Evolutionary conservation across 2,888 invertebrate species (phyloP), one percentile per base, ranked within the genome.

Genomic region (Stegana nigrithorax): DNA sequence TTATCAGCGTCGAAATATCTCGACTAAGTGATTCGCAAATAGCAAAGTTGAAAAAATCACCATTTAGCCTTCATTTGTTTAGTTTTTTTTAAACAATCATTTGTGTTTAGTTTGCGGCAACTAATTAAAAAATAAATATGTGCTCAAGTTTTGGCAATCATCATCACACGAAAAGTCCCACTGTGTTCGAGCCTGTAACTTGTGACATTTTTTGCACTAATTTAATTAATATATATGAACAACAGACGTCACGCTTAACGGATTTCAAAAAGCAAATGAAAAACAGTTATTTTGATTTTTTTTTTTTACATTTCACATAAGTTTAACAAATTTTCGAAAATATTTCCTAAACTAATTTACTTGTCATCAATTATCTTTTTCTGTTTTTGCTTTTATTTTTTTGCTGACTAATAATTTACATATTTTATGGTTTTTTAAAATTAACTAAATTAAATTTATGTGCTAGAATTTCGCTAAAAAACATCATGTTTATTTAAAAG

Each of bases 361-460:
- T 19, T 44, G 8, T 44, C 21, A 14, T 44, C n/a, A n/a, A 32
- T 32, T 32, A 10, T 32, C 10, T 12, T 32, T 32, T 32, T 12
- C 12, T 32, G n/a, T 32, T 32, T 32, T 32, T 5, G 39, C 51
- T 51, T 51, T 51, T 51, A 51, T 27, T 51, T 51, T 51, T 51
- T 12, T 10, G 14, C 50, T 25, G 12, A 50, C 8, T 4, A 45
- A 29, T 59, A 65, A 68, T 68, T 65, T 65, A 39, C 68, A 68
- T 68, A 60, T 68, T 65, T 55, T 50, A 45, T 68, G 59, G 60
- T 56, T 63, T 67, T 67, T 21, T 57, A 51, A 59, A 67, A 67
- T 67, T 67, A 67, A 66, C 44, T 42, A 42, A 23, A 23, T 17
- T 26, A 45, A 27, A 29, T 58, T 58, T 58, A 12, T 58, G 45